Conservation (phyloP, 2,888 invertebrate species). For the Drosophila neoperkinsi region DNA sequence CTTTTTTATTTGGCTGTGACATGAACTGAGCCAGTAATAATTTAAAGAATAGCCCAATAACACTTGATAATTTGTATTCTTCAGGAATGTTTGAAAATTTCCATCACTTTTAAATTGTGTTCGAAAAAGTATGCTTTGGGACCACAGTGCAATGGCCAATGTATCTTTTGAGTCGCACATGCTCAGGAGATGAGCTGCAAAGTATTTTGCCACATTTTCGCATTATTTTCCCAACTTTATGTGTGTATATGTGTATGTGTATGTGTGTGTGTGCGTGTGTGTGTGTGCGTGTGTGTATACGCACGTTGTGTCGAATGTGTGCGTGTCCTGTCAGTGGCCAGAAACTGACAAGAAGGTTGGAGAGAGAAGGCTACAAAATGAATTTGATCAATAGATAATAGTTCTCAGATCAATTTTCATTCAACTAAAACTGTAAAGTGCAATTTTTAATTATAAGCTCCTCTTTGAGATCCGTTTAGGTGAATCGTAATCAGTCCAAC, state of each 20-base stretch:
- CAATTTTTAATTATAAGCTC: neutral
- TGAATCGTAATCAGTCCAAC: neutral
- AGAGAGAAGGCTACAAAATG: neutral
- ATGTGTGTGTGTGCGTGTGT: constrained; percentile 3
- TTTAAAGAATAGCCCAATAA: neutral
- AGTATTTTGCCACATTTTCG: constrained; percentile 62
- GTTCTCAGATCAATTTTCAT: neutral
- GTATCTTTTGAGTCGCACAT: constrained; percentile 30
- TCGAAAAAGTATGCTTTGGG: neutral
- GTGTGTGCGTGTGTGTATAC: neutral
- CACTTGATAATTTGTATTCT: neutral
- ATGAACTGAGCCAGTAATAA: neutral
- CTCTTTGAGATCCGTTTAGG: neutral
- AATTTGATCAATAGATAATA: constrained; percentile 21
- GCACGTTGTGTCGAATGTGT: neutral
- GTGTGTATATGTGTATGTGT: constrained; percentile 1
- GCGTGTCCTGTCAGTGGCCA: constrained; percentile 9
- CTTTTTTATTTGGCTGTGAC: neutral
- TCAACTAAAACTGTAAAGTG: neutral
- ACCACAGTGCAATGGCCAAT: constrained; percentile 10
- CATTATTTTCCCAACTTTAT: constrained; percentile 37
- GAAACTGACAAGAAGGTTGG: constrained; percentile 1
- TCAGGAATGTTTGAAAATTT: neutral
- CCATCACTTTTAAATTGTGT: neutral
- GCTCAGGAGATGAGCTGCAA: constrained; percentile 57